Percentiles rank a stretch among this genome's conserved stretches.
Conservation (phyloP, 2,888 invertebrate species). For the Apamea anceps region DNA sequence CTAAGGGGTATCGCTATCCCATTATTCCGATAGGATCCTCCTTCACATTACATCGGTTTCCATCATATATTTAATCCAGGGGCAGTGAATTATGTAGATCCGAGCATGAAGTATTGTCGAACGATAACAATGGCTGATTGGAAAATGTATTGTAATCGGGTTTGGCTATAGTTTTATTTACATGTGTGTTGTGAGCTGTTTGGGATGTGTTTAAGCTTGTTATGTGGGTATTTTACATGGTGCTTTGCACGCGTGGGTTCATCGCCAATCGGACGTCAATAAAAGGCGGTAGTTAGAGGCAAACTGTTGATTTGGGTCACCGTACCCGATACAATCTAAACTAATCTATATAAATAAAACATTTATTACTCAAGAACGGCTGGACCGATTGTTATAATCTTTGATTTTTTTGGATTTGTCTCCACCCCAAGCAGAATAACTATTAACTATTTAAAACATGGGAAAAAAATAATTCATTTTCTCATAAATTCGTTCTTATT, state of each 20-base stretch:
- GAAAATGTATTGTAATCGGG: constrained; percentile 53
- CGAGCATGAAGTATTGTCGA: constrained; percentile 41
- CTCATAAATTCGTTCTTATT: too few relatives aligned
- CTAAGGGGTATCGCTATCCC: constrained; percentile 57
- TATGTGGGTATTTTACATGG: not conserved
- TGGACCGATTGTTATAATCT: too few relatives aligned
- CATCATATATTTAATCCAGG: constrained; percentile 58
- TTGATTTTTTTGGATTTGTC: too few relatives aligned
- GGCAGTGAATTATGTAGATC: constrained; percentile 49
- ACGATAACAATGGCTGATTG: constrained; percentile 54
- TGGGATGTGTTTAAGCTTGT: constrained; percentile 15
- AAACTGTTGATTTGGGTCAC: not conserved
- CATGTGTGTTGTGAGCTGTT: constrained; percentile 22
- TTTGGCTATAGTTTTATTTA: constrained; percentile 37
- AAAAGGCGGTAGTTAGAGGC: not conserved
- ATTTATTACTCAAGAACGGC: too few relatives aligned
- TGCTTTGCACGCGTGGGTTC: not conserved
- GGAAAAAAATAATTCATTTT: too few relatives aligned
- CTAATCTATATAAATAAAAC: not conserved
- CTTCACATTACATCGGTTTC: constrained; percentile 45
- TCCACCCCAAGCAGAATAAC: too few relatives aligned
- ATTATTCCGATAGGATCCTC: constrained; percentile 51
- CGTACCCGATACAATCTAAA: too few relatives aligned
- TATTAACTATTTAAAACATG: too few relatives aligned
- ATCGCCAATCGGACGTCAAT: not conserved